Percentiles rank a stretch among this genome's conserved stretches.
Evolutionary conservation across 2,113 vertebrate genomes (phyloP).

Genomic region (Opisthocomus hoazin): DNA sequence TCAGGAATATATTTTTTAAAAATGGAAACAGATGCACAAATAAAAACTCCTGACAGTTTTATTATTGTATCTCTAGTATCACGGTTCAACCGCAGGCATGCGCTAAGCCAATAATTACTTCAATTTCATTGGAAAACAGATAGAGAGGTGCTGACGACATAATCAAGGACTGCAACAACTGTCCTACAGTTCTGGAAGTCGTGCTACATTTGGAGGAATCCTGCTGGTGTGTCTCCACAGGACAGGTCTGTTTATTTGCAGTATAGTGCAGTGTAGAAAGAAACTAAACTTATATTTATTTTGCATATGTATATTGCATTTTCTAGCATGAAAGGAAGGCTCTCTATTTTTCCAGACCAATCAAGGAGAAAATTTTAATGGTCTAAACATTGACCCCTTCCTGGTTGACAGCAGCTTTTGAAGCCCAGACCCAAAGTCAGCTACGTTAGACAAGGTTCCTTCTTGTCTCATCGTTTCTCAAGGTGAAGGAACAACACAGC

Average conservation of each 20-base stretch:
- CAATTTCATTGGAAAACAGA: constrained; percentile 18
- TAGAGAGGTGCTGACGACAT: neutral
- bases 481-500: neutral
- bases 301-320: neutral
- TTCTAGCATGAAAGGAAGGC: constrained; percentile 9
- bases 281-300: neutral
- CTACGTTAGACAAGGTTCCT: neutral
- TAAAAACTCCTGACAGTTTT: neutral
- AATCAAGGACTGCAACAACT: neutral
- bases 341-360: constrained; percentile 8
- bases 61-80: neutral
- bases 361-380: neutral
- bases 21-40: neutral
- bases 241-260: constrained; percentile 8
- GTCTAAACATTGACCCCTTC: neutral
- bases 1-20: neutral
- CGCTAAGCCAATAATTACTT: neutral
- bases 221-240: neutral
- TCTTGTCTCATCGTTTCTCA: neutral
- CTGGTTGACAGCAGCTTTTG: neutral
- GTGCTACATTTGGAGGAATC: neutral
- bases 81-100: neutral
- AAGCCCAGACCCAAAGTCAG: neutral
- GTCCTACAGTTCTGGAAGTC: neutral
- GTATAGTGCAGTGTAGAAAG: neutral